Conservation (phyloP, 2,888 invertebrate species). For the Catocala nupta region DNA sequence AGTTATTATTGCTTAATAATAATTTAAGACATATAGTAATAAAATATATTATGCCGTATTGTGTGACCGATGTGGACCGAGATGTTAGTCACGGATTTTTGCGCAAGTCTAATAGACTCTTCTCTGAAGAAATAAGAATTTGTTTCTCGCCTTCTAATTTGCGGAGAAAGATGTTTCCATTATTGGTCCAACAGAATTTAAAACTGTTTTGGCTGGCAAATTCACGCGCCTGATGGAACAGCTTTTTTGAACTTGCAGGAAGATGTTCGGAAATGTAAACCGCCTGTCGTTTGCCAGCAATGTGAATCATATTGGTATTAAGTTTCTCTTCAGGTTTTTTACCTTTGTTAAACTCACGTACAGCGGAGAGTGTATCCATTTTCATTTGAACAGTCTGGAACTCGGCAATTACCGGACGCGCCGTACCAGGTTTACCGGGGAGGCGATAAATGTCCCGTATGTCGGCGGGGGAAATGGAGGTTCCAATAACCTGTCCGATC, state of each 20-base stretch:
- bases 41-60: too few species aligned
- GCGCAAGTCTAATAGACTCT: background rate
- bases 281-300: background rate
- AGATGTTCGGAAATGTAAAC: background rate
- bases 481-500: too few species aligned
- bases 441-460: too few species aligned
- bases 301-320: background rate
- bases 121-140: background rate
- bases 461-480: too few species aligned
- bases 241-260: background rate
- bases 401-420: too few species aligned
- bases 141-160: background rate
- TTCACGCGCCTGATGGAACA: background rate
- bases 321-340: background rate
- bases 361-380: background rate
- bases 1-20: too few species aligned
- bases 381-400: conserved; percentile 3
- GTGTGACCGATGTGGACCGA: too few species aligned
- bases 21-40: too few species aligned
- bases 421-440: too few species aligned
- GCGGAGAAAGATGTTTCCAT: background rate
- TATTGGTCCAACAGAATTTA: background rate
- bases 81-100: background rate
- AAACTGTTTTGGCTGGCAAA: background rate
- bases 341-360: background rate